Conservation (phyloP, 2,113 vertebrate species). For the Reinhardtius hippoglossoides region DNA sequence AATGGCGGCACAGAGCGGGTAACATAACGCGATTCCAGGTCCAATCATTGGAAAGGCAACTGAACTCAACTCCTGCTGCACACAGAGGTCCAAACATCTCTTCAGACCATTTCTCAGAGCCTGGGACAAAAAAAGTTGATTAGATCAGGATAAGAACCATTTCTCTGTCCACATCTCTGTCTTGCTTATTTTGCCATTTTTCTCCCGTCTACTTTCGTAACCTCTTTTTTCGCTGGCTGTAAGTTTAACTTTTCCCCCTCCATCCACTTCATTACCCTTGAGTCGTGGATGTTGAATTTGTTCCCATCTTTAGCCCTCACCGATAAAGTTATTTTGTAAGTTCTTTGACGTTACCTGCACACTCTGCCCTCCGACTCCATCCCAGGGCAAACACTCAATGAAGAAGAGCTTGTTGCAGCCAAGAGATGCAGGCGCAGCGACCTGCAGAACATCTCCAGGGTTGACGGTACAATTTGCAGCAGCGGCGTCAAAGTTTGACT, state of each 20-base stretch:
- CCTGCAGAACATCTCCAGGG: conserved; percentile 69
- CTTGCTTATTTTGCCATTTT: no score
- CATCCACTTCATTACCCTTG: background rate
- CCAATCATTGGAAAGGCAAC: conserved; percentile 77
- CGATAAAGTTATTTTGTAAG: background rate
- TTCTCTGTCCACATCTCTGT: no score
- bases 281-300: background rate
- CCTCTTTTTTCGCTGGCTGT: no score
- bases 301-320: background rate
- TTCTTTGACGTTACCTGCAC: conserved; percentile 43
- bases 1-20: conserved; percentile 42
- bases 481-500: conserved; percentile 35
- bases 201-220: no score
- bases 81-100: conserved; percentile 65
- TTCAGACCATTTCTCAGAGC: conserved; percentile 55
- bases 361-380: conserved; percentile 43
- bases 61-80: conserved; percentile 41
- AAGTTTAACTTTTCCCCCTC: background rate
- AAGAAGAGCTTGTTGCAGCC: conserved; percentile 72
- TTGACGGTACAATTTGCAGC: background rate
- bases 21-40: conserved; percentile 56
- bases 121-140: conserved; percentile 47
- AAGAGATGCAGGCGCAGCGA: conserved; percentile 45
- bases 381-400: conserved; percentile 72
- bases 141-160: no score